Evolutionary conservation across 2,797 vertebrate species (phyloP), one percentile per base, ranked within the genome.

Genomic region (Anguilla marmorata): DNA sequence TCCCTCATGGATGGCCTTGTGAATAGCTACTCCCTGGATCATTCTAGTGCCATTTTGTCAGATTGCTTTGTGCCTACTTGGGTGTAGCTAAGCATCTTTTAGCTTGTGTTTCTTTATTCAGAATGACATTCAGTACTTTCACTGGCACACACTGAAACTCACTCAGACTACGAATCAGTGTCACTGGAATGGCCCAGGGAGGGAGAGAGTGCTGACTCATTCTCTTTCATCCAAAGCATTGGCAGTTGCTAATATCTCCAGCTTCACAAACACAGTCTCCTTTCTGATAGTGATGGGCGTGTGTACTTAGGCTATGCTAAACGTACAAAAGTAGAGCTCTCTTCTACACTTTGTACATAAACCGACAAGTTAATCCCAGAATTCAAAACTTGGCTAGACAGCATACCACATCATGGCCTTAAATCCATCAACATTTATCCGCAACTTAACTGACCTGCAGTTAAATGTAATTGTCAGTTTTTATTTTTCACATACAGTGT

Each of bases 81-180:
- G 24, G 24, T 69, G 63, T 27, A 69, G 63, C 63, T 69, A 9
- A 69, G 63, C 63, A 76, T 76, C 72, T 76, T 11, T 30, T 76
- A 72, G 69, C 69, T 11, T 72, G 24, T 72, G 69, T 33, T 72
- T 33, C 19, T 76, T 76, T 76, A 33, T 76, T 76, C 72, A 76
- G 33, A 76, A 12, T 37, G 8, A 37, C 72, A 76, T 37, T 12
- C 33, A 76, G 30, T 37, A 16, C 11, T 27, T 27, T 72, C n/a
- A 72, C 27, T 3, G 30, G 11, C 27, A 12, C 30, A 37, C 72
- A 76, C 72, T 76, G 30, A 76, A 3, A 33, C 33, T 76, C 72
- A 76, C 3, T 76, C 72, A 76, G 9, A 30, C 27, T 69, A n/a
- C 12, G 8, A 27, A n/a, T n/a, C 66, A 27, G 66, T 27, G 66